phyloP scores from a whole-genome alignment of 92 coral and sea anemone genomes.

The Porites divaricata region DNA sequence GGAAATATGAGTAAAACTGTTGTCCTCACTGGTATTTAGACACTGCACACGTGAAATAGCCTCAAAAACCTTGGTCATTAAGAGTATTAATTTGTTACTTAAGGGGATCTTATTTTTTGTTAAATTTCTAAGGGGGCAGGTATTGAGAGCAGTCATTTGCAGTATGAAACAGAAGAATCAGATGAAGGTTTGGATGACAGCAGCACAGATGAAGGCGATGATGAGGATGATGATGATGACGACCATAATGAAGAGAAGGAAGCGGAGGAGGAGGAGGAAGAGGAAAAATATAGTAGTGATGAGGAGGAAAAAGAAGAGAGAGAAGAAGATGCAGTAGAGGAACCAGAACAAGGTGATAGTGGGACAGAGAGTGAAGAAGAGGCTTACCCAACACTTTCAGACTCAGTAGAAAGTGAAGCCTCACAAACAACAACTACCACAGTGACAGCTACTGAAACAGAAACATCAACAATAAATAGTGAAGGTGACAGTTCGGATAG shows the following conservation, averaged over 20 bases:
- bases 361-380: conserved; percentile 44
- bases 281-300: conserved; percentile 30
- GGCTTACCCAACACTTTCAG: conserved; percentile 24
- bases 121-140: not conserved
- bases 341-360: conserved; percentile 42
- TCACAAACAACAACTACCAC: conserved; percentile 3
- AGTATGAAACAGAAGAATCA: conserved; percentile 71
- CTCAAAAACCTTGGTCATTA: no score
- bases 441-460: conserved; percentile 10
- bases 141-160: conserved; percentile 56
- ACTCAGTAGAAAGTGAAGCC: conserved; percentile 14
- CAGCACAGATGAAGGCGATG: conserved; percentile 61
- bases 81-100: not conserved
- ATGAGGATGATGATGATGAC: conserved; percentile 64
- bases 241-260: conserved; percentile 12
- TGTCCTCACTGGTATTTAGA: no score
- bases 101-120: not conserved
- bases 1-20: no score
- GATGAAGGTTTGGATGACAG: conserved; percentile 72
- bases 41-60: no score
- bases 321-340: conserved; percentile 49
- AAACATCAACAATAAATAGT: conserved; percentile 27
- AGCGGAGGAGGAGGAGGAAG: conserved; percentile 29
- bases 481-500: conserved; percentile 63
- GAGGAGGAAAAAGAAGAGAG: conserved; percentile 53